Evolutionary conservation across 2,888 invertebrate species (phyloP), one percentile per base, ranked within the genome.

Genomic region (Pediacus dermestoides): DNA sequence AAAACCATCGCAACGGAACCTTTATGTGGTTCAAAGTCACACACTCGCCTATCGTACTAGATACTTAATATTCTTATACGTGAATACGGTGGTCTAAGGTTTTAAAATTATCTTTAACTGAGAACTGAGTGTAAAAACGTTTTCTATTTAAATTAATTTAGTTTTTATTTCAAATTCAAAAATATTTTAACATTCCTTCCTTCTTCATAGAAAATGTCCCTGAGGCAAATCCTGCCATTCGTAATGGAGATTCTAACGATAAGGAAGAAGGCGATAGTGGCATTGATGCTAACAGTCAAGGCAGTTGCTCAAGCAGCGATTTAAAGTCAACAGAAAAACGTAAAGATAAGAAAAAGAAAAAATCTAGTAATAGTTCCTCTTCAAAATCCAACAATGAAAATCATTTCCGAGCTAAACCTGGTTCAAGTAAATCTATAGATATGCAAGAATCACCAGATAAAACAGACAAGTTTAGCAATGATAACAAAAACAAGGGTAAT

Each of bases 201-300:
- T 25, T 18, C 25, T 25, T 46, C 43, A 14, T 34, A 54, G 59
- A 61, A 31, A 55, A 45, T 38, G 57, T 56, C 15, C 58, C 59
- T 30, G 64, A 66, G 39, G 50, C 49, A 7, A 57, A 55, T 43
- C 63, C 68, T 18, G 61, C 67, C n/a, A 60, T 65, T 30, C 57
- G 68, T 36, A 64, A 60, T 37, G 58, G 56, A 18, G 67, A 64
- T 48, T 46, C 55, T 4, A 61, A 60, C 14, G 81, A 82, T 55
- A 82, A 85, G 59, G 90, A 91, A 66, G 90, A 90, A 66, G 88
- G 88, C 14, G 88, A 89, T 69, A 89, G 88, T 53, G 91, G 91
- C 46, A 89, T 91, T 55, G 91, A 91, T 67, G 86, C 86, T 42
- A 87, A 87, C 68, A 86, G 85, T 55, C 89, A 90, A 74, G 90